Conservation (phyloP, 2,113 vertebrate genomes). For the Myotis davidii region DNA sequence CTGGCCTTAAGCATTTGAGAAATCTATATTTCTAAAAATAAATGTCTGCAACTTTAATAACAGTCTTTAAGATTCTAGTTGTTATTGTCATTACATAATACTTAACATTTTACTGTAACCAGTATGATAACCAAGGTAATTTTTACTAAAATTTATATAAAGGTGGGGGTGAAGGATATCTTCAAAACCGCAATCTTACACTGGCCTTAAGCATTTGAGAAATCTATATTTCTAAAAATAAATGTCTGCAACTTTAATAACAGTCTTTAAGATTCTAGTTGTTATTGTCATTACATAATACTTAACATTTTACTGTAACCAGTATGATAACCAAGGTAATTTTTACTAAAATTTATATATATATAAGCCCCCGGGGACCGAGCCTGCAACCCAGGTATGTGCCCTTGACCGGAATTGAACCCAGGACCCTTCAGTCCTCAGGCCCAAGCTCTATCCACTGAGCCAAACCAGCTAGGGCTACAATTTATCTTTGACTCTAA, state of each 20-base stretch:
- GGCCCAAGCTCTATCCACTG: too few relatives aligned
- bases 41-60: neutral
- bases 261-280: neutral
- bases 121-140: neutral
- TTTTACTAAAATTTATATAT: neutral
- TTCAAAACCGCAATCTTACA: constrained; percentile 5
- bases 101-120: neutral
- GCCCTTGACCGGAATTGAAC: too few relatives aligned
- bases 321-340: neutral
- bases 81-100: neutral
- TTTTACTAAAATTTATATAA: neutral
- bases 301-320: neutral
- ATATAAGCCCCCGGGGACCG: too few relatives aligned
- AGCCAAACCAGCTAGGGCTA: neutral
- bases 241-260: neutral
- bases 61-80: neutral
- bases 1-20: neutral
- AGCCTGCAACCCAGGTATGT: too few relatives aligned
- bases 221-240: constrained; percentile 26
- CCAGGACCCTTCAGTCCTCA: too few relatives aligned
- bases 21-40: constrained; percentile 26
- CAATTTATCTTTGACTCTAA: neutral
- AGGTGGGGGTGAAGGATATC: neutral
- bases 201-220: neutral
- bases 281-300: neutral